Conservation (phyloP, 2,113 vertebrate species). For the Ictidomys tridecemlineatus region DNA sequence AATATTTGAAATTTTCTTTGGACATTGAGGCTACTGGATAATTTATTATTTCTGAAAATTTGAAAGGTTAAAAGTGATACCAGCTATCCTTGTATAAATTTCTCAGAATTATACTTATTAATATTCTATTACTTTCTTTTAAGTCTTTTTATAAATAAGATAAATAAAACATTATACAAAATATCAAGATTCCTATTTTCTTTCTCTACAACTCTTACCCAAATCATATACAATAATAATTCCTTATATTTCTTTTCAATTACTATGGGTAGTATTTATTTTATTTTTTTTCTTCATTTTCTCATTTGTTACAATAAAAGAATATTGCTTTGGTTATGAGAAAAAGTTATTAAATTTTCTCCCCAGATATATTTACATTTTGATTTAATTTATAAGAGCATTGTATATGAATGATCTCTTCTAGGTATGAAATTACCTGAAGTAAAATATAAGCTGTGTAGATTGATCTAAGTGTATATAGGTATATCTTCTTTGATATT, state of each 20-base stretch:
- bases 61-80: background rate
- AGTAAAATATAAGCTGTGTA: background rate
- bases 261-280: constrained; percentile 53
- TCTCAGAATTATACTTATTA: constrained; percentile 28
- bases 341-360: constrained; percentile 69
- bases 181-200: background rate
- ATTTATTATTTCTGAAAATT: background rate
- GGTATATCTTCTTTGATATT: constrained; percentile 1
- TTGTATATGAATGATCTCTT: constrained; percentile 48
- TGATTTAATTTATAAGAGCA: constrained; percentile 57
- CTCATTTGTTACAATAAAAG: constrained; percentile 62
- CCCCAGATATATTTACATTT: constrained; percentile 62
- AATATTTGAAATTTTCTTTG: constrained; percentile 5
- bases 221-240: constrained; percentile 46
- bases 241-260: constrained; percentile 53
- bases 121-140: constrained; percentile 4
- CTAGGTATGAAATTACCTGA: constrained; percentile 25
- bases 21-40: background rate
- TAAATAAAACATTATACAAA: constrained; percentile 7
- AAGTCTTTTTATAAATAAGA: constrained; percentile 42
- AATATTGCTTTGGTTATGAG: constrained; percentile 65
- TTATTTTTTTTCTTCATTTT: constrained; percentile 60
- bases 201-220: background rate
- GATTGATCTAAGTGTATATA: background rate
- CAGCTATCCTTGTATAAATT: background rate